phyloP scores from a whole-genome alignment of 2,888 invertebrate genomes.

The Autographa pulchrina region DNA sequence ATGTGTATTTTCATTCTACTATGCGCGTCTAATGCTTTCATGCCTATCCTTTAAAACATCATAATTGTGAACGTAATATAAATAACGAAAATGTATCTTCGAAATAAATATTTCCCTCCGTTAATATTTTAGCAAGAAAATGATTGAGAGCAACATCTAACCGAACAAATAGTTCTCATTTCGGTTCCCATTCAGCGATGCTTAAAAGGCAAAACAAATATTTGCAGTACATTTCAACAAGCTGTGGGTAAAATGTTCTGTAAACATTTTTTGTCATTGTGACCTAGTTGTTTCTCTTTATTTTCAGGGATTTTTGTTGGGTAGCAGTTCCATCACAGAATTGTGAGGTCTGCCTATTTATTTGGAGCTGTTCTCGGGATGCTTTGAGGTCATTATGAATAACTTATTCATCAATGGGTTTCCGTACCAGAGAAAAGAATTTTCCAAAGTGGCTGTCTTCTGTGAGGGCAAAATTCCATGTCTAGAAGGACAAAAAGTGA shows the following conservation, averaged over 20 bases:
- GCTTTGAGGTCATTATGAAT: not conserved
- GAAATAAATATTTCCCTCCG: not conserved
- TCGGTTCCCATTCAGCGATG: not conserved
- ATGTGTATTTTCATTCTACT: too few species aligned
- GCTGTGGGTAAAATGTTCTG: conserved; percentile 1
- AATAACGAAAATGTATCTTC: not conserved
- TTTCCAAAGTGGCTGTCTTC: too few species aligned
- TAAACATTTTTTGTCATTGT: conserved; percentile 1
- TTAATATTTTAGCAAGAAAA: not conserved
- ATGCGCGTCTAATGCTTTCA: too few species aligned
- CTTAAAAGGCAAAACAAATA: conserved; percentile 7
- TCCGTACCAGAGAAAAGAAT: too few species aligned
- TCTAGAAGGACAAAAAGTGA: too few species aligned
- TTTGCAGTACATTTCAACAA: not conserved
- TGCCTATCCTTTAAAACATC: not conserved
- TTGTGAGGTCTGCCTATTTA: not conserved
- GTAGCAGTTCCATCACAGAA: not conserved
- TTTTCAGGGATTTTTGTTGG: not conserved
- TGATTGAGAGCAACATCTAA: not conserved
- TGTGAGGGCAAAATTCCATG: too few species aligned
- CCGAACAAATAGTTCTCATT: conserved; percentile 5
- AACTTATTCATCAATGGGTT: not conserved
- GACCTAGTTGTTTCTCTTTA: conserved; percentile 1
- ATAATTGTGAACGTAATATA: not conserved
- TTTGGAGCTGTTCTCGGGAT: too few species aligned